A percentile compares a stretch with the other conserved stretches of the same genome.
Evolutionary conservation across 2,888 invertebrate genomes (phyloP).

Genomic region (Andrena trimmerana): DNA sequence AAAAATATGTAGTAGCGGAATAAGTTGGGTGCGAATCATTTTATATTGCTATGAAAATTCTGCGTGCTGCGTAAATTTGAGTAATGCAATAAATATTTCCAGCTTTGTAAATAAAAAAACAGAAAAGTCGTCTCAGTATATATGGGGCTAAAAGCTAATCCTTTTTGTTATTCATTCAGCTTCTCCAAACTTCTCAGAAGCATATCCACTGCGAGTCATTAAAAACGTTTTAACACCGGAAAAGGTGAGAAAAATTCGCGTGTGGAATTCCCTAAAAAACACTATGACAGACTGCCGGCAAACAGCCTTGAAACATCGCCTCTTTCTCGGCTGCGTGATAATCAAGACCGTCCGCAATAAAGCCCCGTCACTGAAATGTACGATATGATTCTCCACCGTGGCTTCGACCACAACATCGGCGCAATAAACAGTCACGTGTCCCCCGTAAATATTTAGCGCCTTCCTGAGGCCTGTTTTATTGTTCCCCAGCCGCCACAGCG

Average conservation of each 20-base stretch:
- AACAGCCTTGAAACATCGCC: not conserved
- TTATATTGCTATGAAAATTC: too few species aligned
- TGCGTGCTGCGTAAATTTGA: too few species aligned
- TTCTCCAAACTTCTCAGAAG: not conserved
- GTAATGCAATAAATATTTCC: too few species aligned
- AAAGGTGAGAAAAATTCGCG: not conserved
- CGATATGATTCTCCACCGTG: slow-evolving; percentile 55
- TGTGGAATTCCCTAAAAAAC: not conserved
- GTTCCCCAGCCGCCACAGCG: slow-evolving; percentile 29
- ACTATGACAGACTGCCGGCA: not conserved
- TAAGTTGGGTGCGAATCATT: too few species aligned
- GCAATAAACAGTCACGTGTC: slow-evolving; percentile 70
- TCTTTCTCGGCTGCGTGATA: slow-evolving; percentile 9
- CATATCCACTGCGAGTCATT: not conserved
- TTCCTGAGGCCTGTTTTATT: slow-evolving; percentile 62
- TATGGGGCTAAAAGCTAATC: too few species aligned
- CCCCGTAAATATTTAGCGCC: slow-evolving; percentile 65
- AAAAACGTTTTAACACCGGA: not conserved
- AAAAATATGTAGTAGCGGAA: too few species aligned
- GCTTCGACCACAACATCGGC: slow-evolving; percentile 21
- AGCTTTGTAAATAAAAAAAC: too few species aligned
- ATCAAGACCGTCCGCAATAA: slow-evolving; percentile 54
- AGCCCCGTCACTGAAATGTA: slow-evolving; percentile 44
- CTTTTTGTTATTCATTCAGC: too few species aligned
- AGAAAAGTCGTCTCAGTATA: too few species aligned